phyloP scores from a whole-genome alignment of 2,113 vertebrate species.

The Danio rerio region GRCz12tu NC_133177.1:56956501-56957000 shows the following conservation, averaged over 20 bases:
- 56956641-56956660: neutral
- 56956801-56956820: neutral
- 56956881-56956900: too few relatives aligned
- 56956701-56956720: slow-evolving; percentile 67
- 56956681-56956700: slow-evolving; percentile 68
- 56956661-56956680: slow-evolving; percentile 76
- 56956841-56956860: too few relatives aligned
- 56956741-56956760: slow-evolving; percentile 78
- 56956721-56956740: slow-evolving; percentile 72
- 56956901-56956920: too few relatives aligned
- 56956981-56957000: too few relatives aligned
- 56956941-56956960: too few relatives aligned
- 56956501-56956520: slow-evolving; percentile 73
- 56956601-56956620: neutral
- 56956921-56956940: too few relatives aligned
- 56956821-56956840: too few relatives aligned
- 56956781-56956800: neutral
- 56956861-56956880: too few relatives aligned
- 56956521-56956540: slow-evolving; percentile 66
- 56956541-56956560: slow-evolving; percentile 65
- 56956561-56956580: slow-evolving; percentile 72
- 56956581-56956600: slow-evolving; percentile 70
- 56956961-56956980: too few relatives aligned
- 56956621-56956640: neutral
- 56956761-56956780: slow-evolving; percentile 54